phyloP scores from a whole-genome alignment of 30 jellyfish, hydroid and myxozoan genomes.

The Aurelia coerulea region DNA sequence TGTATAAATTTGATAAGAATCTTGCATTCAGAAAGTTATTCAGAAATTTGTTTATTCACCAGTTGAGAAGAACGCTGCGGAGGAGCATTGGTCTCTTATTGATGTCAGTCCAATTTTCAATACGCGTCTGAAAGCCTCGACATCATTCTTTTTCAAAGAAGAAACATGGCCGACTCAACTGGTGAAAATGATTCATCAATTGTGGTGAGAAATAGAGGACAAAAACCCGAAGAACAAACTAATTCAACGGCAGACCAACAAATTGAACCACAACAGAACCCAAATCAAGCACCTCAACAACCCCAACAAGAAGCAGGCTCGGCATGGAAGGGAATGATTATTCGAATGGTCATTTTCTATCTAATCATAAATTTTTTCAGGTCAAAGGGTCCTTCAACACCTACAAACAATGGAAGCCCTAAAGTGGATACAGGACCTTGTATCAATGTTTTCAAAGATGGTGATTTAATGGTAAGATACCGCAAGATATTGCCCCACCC shows the following conservation, averaged over 20 bases:
- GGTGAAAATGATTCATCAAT: conserved; percentile 50
- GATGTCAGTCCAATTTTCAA: no score
- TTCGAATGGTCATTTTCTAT: conserved; percentile 87
- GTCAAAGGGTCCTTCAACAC: conserved; percentile 55
- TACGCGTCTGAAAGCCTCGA: conserved; percentile 4
- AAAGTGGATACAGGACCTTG: conserved; percentile 44
- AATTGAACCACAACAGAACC: conserved; percentile 23
- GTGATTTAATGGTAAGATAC: conserved; percentile 50
- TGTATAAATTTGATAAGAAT: no score
- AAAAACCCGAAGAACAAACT: conserved; percentile 5
- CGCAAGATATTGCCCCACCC: no score
- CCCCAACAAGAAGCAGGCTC: conserved; percentile 86
- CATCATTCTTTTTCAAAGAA: background rate
- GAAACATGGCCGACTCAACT: conserved; percentile 1
- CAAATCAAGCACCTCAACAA: conserved; percentile 64
- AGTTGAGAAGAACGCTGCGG: no score
- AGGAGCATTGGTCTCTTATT: no score
- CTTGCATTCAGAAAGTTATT: no score
- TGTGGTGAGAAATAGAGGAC: conserved; percentile 38
- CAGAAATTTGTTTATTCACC: no score
- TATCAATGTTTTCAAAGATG: conserved; percentile 39
- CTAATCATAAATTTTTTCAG: conserved; percentile 80
- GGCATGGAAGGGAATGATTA: conserved; percentile 78
- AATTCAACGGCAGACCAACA: background rate
- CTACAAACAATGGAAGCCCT: background rate